Evolutionary conservation across 2,888 invertebrate genomes (phyloP), one percentile per base, ranked within the genome.

Genomic region (Latrodectus elegans): DNA sequence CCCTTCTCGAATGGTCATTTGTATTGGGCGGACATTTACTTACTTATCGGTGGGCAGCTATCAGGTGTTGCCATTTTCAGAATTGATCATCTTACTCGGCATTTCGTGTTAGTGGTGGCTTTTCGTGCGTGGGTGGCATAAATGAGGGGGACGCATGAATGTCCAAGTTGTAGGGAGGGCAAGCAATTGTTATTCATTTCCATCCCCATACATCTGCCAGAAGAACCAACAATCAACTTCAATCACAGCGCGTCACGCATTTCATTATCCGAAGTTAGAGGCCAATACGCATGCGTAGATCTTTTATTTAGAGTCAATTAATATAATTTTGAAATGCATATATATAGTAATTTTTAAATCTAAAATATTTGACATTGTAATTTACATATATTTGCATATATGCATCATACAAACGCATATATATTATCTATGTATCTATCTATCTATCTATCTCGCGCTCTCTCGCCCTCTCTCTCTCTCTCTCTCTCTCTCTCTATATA

Each of bases 31-130:
- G 84, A 78, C 78, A 84, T 84, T 84, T 84, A 74, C 84, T 84
- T 83, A 78, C 78, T 70, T 70, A 55, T 72, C 38, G 26, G 38
- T 38, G 55, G 49, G 8, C 51, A 38, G 60, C 78, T 84, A 84
- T 84, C 84, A 84, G 84, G 84, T 84, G 84, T 84, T 84, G 84
- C 84, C 84, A 84, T 84, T 84, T 78, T 73, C 84, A 78, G 84
- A 84, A 84, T 84, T 78, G 84, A 84, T 84, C 78, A 84, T 84
- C 78, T 73, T 84, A 78, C 77, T 73, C 78, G 78, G 84, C 52
- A 73, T 83, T 83, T 73, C 77, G 55, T 71, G 80, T 60, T 78
- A 55, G 55, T 73, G 72, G 73, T 65, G 72, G 65, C 67, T 71
- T 76, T 65, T 52, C 78, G 78, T 78, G 84, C 84, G 78, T 73